Base-by-base conservation (phyloP, 2,113 vertebrate genomes). In the Pachyramphus minor region DNA sequence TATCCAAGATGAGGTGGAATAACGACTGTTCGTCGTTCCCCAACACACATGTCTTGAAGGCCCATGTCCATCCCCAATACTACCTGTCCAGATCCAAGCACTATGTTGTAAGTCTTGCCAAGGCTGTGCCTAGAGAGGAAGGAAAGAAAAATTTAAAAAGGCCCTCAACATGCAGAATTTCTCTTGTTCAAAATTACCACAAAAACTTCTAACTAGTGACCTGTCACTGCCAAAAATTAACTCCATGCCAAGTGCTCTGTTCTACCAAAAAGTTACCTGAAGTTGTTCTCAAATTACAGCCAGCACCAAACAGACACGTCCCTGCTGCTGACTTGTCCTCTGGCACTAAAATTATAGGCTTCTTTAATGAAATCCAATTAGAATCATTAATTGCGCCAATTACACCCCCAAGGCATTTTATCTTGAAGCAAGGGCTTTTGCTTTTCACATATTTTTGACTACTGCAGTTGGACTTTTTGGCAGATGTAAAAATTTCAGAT, bases 41-140 rank as follows among this genome's bases (percentile, higher is more conserved):
- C 99, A 1, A 99, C 98, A 28, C 99, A 99, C 99, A 99, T 99
- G 84, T 98, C 98, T 80, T 98, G 84, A 45, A 99, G 98, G 14
- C 99, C 99, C 45, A 99, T 98, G 95, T 99, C 99, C 99, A 99
- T 99, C 14, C 99, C 99, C 45, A 98, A 37, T 45, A 99, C 99
- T 9, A 99, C 98, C 90, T 99, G 99, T 30, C 99, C 99, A 21
- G 98, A 98, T 17, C 99, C 99, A 97, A 99, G 96, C 21, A 99
- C 99, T 11, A 99, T 98, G 96, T 99, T 98, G 84, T 99, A 99
- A 0, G 99, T 99, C 96, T 99, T 99, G 76, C 98, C 99, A 96
- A 99, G 99, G 75, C 96, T 99, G 96, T 99, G 96, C 73, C 99
- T 99, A 94, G 33, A 97, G 69, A 81, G 11, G 19, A 30, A 42